These are phyloP conservation scores for Pyrocephalus nanus DNA, from an alignment of 2,797 vertebrate species.

Conservation along the genomic window DNA sequence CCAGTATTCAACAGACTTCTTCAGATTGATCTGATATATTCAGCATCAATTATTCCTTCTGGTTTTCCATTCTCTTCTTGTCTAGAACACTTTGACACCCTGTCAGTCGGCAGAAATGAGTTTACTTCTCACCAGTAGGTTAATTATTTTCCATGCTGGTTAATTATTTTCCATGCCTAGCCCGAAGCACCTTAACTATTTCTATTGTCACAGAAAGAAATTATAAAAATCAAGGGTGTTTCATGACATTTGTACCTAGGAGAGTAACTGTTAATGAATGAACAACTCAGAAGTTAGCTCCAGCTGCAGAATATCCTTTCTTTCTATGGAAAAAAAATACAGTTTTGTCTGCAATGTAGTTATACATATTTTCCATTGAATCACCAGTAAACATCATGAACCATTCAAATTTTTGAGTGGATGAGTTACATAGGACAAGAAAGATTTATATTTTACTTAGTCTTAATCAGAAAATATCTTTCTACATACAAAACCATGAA, in stretches of 20 bases:
- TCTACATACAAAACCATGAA: not conserved
- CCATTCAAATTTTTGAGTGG: not conserved
- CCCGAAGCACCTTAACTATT: not conserved
- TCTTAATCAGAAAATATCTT: not conserved
- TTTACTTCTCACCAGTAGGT: not conserved
- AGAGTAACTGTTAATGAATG: not conserved
- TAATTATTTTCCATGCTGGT: conserved; percentile 8
- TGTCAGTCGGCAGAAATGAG: not conserved
- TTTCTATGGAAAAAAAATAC: not conserved
- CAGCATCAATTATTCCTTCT: not conserved
- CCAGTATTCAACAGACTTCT: not conserved
- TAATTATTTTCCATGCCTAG: not conserved
- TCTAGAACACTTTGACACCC: not conserved
- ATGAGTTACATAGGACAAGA: not conserved
- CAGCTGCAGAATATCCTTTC: not conserved
- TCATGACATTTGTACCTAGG: not conserved
- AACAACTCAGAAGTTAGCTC: not conserved
- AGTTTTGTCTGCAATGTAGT: not conserved
- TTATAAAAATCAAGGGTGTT: not conserved
- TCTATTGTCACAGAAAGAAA: not conserved
- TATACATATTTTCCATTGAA: not conserved
- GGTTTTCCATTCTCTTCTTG: not conserved
- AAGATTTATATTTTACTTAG: not conserved
- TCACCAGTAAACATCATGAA: not conserved
- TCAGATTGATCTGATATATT: not conserved